These are phyloP conservation scores for Maccullochella peelii DNA, from an alignment of 2,113 vertebrate species.

Conservation along the genomic window DNA sequence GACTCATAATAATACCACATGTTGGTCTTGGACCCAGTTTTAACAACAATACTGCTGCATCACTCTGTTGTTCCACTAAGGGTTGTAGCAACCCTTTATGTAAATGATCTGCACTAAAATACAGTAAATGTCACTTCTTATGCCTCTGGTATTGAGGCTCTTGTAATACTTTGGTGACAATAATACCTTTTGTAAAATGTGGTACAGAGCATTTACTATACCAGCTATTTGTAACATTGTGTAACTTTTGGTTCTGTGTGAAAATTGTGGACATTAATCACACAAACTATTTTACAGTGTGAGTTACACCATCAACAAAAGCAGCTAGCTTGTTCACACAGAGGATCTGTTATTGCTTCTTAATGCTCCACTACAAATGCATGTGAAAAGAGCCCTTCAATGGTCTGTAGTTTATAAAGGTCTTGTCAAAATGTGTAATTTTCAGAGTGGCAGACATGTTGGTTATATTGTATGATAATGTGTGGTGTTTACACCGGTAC, in stretches of 20 bases:
- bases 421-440: neutral
- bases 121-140: constrained; percentile 32
- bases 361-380: constrained; percentile 20
- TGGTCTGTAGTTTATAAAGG: constrained; percentile 29
- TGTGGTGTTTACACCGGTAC: constrained; percentile 31
- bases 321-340: constrained; percentile 21
- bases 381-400: constrained; percentile 44
- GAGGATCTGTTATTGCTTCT: constrained; percentile 23
- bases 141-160: constrained; percentile 41
- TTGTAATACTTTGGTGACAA: constrained; percentile 41
- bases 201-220: constrained; percentile 28
- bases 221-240: constrained; percentile 49
- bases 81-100: constrained; percentile 11
- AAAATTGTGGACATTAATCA: constrained; percentile 34
- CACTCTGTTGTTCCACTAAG: constrained; percentile 27
- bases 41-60: constrained; percentile 17
- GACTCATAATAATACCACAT: constrained; percentile 5
- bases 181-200: constrained; percentile 56
- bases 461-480: constrained; percentile 39
- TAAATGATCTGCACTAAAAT: constrained; percentile 41
- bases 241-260: constrained; percentile 42
- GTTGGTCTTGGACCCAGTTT: constrained; percentile 15
- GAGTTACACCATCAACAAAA: constrained; percentile 26
- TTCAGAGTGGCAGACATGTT: constrained; percentile 42
- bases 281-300: constrained; percentile 16